phyloP scores from a whole-genome alignment of 1,140 invertebrate genomes.

The Melipona quadrifasciata region DNA sequence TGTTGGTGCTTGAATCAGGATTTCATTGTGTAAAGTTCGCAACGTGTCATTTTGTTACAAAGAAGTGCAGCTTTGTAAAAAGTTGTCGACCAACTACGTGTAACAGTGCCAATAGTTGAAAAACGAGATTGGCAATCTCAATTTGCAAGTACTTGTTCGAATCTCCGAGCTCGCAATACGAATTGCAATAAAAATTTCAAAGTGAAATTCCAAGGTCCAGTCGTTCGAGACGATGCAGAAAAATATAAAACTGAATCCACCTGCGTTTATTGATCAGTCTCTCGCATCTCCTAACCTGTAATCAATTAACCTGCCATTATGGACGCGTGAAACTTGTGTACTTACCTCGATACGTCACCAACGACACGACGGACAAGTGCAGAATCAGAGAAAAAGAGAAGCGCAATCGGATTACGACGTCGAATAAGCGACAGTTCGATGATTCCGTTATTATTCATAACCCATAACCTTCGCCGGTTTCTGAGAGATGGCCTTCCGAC shows the following conservation, averaged over 20 bases:
- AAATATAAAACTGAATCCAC: too few relatives aligned
- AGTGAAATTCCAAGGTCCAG: background rate
- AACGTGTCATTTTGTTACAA: fast-evolving
- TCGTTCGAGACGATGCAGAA: background rate
- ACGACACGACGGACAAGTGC: background rate
- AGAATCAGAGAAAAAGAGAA: too few relatives aligned
- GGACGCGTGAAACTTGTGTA: background rate
- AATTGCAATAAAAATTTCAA: background rate
- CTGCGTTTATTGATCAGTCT: slow-evolving; percentile 5
- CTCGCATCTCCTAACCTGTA: background rate
- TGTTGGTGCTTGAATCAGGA: background rate
- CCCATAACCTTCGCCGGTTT: background rate
- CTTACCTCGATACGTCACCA: background rate
- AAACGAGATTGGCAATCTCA: background rate
- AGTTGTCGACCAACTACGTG: background rate
- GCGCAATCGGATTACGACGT: background rate
- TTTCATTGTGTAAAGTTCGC: background rate
- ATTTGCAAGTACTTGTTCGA: background rate
- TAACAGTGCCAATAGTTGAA: background rate
- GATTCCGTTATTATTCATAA: too few relatives aligned
- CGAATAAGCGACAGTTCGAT: background rate
- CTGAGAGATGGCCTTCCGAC: too few relatives aligned
- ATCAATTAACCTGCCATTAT: slow-evolving; percentile 1
- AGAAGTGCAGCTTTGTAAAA: background rate
- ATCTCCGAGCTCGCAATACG: background rate